A percentile compares a stretch with the other conserved stretches of the same genome.
These are phyloP conservation scores for Lithobates sylvaticus DNA, from an alignment of 2,797 vertebrate genomes.

Conservation along the genomic window DNA sequence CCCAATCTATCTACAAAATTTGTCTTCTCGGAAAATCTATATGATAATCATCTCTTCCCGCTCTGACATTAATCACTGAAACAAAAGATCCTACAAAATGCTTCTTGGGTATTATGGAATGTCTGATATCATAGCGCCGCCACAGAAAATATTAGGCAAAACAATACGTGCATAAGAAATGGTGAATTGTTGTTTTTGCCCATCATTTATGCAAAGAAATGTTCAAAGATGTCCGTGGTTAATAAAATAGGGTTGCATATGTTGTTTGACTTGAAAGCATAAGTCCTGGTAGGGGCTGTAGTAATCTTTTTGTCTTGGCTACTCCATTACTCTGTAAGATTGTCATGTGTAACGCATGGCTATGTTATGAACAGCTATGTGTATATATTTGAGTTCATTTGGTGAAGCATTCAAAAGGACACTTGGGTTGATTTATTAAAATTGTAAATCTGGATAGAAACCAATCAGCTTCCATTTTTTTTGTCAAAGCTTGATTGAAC, in stretches of 20 bases:
- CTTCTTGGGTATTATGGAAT: conserved; percentile 71
- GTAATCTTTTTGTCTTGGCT: background rate
- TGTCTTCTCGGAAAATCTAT: conserved; percentile 26
- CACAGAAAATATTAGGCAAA: conserved; percentile 62
- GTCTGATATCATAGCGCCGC: conserved; percentile 81
- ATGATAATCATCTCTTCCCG: conserved; percentile 7
- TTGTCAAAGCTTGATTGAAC: too few species aligned
- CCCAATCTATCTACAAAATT: background rate
- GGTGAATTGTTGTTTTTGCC: background rate
- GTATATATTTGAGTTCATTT: background rate
- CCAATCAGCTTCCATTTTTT: too few species aligned
- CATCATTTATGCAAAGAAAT: background rate
- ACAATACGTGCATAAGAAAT: background rate
- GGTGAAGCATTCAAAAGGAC: too few species aligned
- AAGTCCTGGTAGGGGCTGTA: background rate
- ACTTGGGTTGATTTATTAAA: too few species aligned
- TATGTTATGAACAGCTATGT: background rate
- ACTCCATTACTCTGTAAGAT: background rate
- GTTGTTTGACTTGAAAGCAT: background rate
- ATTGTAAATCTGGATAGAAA: too few species aligned
- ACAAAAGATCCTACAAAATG: conserved; percentile 17
- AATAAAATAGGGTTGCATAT: background rate
- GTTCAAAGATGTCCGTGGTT: conserved; percentile 2
- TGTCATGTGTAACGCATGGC: background rate
- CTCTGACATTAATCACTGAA: conserved; percentile 28